Evolutionary conservation across 1,140 invertebrate species (phyloP), one percentile per base, ranked within the genome.

Genomic region (Atta texana): DNA sequence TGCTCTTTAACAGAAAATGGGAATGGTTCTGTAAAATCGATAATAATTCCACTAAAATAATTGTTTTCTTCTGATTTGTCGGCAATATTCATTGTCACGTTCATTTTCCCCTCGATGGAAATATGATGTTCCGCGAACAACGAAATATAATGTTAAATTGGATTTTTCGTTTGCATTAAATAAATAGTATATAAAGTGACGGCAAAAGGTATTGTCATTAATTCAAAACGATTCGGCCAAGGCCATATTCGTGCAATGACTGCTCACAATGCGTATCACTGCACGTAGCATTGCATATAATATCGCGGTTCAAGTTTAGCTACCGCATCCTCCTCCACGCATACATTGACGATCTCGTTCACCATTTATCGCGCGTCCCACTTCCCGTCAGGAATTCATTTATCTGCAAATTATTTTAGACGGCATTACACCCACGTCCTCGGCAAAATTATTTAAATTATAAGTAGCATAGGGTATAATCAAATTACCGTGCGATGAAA

Each of bases 231-330:
- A 74, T 82, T 74, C 18, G 69, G 61, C 81, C 87, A 89, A 87
- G 88, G 88, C 59, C 49, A 77, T 44, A 51, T 44, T 64, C 68
- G 75, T 68, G 81, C 75, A 74, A 55, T 66, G 82, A 61, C 80
- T 87, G 77, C 69, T 82, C 68, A 71, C 76, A 68, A 78, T 76
- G 55, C 89, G 74, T 89, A 84, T 61, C 87, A 49, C 8, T 57
- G 87, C 55, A 81, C 69, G 69, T 64, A 24, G 53, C 39, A n/a
- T 55, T 57, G 59, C 75, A 75, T 63, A 63, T 51, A 80, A 86
- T 88, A 84, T 74, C 57, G 66, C 39, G 51, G 66, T 86, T 89
- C 82, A 81, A 89, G 87, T 89, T 88, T 89, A 88, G 72, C 57
- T 14, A 44, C 34, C 66, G 31, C 69, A 59, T 77, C 69, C 68